A percentile compares a stretch with the other conserved stretches of the same genome.
Conservation (phyloP, 2,888 invertebrate genomes). For the Blastobasis lacticolella region DNA sequence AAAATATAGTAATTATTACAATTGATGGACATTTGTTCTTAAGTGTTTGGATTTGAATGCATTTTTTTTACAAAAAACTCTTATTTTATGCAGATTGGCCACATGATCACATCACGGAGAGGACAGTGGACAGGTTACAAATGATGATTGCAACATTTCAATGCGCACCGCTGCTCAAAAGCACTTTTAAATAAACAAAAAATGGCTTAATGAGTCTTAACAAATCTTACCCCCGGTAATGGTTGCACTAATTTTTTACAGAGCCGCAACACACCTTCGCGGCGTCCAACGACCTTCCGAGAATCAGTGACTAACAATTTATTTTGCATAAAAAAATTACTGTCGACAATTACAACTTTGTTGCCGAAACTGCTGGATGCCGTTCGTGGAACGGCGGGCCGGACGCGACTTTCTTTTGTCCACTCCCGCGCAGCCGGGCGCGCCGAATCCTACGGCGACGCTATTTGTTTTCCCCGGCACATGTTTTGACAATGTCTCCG, state of each 20-base stretch:
- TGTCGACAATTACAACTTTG: slow-evolving; percentile 49
- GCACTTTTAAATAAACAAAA: slow-evolving; percentile 23
- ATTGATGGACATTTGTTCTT: too few species aligned
- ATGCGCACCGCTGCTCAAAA: slow-evolving; percentile 33
- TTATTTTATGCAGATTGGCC: too few species aligned
- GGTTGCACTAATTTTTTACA: slow-evolving; percentile 41
- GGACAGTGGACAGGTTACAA: too few species aligned
- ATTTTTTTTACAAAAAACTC: too few species aligned
- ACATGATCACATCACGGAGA: too few species aligned
- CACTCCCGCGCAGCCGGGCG: slow-evolving; percentile 36
- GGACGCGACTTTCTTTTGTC: slow-evolving; percentile 57
- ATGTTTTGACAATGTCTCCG: slow-evolving; percentile 45
- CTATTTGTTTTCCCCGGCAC: slow-evolving; percentile 32
- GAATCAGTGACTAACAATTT: slow-evolving; percentile 46
- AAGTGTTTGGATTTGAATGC: too few species aligned
- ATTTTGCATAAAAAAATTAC: slow-evolving; percentile 27
- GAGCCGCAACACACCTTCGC: slow-evolving; percentile 37
- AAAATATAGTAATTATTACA: too few species aligned
- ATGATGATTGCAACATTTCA: slow-evolving; percentile 37
- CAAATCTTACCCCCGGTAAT: slow-evolving; percentile 38
- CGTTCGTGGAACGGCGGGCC: slow-evolving; percentile 36
- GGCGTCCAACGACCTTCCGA: slow-evolving; percentile 52
- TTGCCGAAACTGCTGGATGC: slow-evolving; percentile 32
- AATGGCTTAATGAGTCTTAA: slow-evolving; percentile 46
- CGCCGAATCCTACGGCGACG: slow-evolving; percentile 45